phyloP scores from a whole-genome alignment of 2,113 vertebrate genomes.

The Macroglossus sobrinus region DNA sequence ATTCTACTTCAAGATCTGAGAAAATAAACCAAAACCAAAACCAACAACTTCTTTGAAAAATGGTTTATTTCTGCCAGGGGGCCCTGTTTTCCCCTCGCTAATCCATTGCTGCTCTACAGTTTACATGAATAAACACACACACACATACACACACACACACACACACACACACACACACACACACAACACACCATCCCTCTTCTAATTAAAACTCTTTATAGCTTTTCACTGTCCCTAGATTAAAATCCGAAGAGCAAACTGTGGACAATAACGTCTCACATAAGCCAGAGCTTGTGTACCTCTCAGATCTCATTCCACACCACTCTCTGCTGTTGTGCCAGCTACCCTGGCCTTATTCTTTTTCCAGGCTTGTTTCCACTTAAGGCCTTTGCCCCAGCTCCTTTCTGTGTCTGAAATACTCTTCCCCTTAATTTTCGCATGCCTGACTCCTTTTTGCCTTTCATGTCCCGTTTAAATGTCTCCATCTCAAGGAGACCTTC shows the following conservation, averaged over 20 bases:
- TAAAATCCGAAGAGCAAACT: constrained; percentile 35
- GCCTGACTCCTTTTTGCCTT: background rate
- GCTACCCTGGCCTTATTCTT: background rate
- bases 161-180: background rate
- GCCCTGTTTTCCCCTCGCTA: background rate
- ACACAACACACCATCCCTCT: background rate
- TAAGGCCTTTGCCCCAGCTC: background rate
- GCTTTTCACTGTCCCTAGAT: background rate
- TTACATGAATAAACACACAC: background rate
- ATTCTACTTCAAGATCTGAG: constrained; percentile 17
- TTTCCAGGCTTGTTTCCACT: background rate
- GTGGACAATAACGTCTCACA: background rate
- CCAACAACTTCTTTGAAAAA: background rate
- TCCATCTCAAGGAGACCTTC: background rate
- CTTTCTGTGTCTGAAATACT: background rate
- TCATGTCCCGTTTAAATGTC: background rate
- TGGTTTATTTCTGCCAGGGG: background rate
- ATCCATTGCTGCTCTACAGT: background rate
- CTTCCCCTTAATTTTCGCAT: background rate
- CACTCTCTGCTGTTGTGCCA: background rate
- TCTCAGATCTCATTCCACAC: background rate
- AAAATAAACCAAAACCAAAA: background rate
- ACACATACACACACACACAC: background rate
- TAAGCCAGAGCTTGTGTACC: background rate
- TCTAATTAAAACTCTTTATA: background rate